Evolutionary conservation across 2,113 vertebrate genomes (phyloP), one percentile per base, ranked within the genome.

Genomic region (Hyaena hyaena): DNA sequence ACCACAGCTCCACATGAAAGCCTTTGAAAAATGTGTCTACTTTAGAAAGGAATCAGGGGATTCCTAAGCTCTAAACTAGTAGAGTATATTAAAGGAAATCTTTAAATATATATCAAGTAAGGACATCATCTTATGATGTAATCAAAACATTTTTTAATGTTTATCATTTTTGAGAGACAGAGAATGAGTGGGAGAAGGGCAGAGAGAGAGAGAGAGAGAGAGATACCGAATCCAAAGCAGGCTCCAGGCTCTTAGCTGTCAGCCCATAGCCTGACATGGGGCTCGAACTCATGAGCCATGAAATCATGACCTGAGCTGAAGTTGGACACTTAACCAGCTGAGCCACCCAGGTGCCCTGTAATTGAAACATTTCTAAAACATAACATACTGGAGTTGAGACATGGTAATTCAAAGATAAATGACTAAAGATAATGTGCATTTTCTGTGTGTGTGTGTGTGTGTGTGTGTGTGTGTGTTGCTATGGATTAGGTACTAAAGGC

Each of bases 301-400:
- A 23, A 21, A 61, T 61, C 58, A 61, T 61, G 58, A 61, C 58
- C 58, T 23, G 21, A 61, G 58, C 19, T 21, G 2, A 61, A 61
- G 58, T 61, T 61, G 58, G 21, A 23, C 8, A 23, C 58, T 58
- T 58, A 61, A 24, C 7, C 21, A 61, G 23, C 58, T 61, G 53
- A 55, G 53, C 53, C 53, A 23, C 19, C 8, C 21, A 61, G 21
- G 21, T 7, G 58, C 58, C 58, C 58, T 8, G 0, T 77, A 45
- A 92, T 55, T 26, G 10, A 82, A 90, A 68, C 17, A 88, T 94
- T 86, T 77, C 50, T 88, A 86, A 85, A 96, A 61, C 10, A 85
- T 96, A 58, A 45, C 26, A 19, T 88, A 53, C 87, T 85, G 3
- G 33, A 84, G 23, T 69, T 48, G 11, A 66, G 31, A 73, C 23